Base-by-base conservation (phyloP, 2,113 vertebrate genomes). In the Phalacrocorax carbo region DNA sequence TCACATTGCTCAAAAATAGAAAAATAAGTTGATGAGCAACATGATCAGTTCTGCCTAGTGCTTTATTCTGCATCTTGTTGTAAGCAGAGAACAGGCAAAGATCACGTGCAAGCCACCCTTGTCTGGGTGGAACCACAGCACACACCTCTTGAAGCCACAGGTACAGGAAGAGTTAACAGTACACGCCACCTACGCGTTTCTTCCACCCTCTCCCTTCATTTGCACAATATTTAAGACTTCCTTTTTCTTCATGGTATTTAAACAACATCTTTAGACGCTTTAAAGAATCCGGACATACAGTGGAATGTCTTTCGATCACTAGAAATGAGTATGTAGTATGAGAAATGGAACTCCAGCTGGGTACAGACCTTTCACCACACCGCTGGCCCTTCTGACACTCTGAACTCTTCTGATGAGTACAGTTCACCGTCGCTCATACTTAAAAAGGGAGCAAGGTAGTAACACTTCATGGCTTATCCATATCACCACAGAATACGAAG, bases 311-410 rank as follows among this genome's bases (percentile, higher is more conserved):
- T 57, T 80, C 22, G 4, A 11, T 32, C 20, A 17, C 36, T 22
- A 82, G 23, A 36, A 76, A 76, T 16, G 0, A 78, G 23, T 13
- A 44, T 0, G 12, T 0, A 70, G 32, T 2, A 15, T 9, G 17
- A 81, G 76, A 65, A 90, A n/a, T 0, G 1, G 7, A 46, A 38
- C 7, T 72, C 44, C 20, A 5, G 29, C 14, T 30, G 44, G 14
- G 34, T n/a, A 30, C 26, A 15, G 72, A 21, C 19, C 49, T 21
- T 6, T 54, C 32, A 7, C 22, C 13, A 40, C 36, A 51, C 21
- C 21, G 55, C 32, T 15, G 40, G 52, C 34, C 23, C 25, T 86
- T 49, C 42, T 1, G 13, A 34, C 27, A 23, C n/a, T 30, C 23
- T 16, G 13, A 40, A 25, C 48, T 65, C 80, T 58, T 49, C 38